Conservation (phyloP, 1,140 invertebrate species). For the Neotoxoptera formosana region DNA sequence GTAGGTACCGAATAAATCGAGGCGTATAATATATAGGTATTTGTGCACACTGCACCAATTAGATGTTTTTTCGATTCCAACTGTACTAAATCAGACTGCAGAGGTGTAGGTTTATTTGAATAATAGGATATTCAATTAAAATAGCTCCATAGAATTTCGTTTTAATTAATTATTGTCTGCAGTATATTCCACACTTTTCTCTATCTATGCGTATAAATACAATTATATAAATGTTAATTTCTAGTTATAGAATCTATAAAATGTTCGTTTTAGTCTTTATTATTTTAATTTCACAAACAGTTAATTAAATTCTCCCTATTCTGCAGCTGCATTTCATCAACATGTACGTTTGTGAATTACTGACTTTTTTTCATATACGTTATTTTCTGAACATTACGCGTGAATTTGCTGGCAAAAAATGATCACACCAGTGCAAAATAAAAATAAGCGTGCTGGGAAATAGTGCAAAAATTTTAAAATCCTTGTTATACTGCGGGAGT, state of each 20-base stretch:
- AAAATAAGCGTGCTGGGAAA: no score
- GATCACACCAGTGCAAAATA: no score
- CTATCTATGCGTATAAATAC: neutral
- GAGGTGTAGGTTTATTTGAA: neutral
- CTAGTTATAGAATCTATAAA: neutral
- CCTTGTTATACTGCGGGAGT: neutral
- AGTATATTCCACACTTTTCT: neutral
- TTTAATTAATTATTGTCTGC: neutral
- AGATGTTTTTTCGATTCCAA: neutral
- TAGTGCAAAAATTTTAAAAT: no score
- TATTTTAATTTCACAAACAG: neutral
- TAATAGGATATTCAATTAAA: slow-evolving; percentile 8
- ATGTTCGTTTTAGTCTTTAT: neutral
- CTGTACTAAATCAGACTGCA: slow-evolving; percentile 8
- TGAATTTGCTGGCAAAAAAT: no score
- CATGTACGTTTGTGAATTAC: no score
- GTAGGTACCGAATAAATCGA: neutral
- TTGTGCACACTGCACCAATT: neutral
- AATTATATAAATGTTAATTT: neutral
- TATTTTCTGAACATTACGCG: no score
- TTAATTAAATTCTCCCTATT: no score
- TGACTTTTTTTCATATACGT: no score
- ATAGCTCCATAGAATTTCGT: neutral
- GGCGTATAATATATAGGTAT: neutral
- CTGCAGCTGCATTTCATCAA: no score